phyloP scores from a whole-genome alignment of 2,797 vertebrate genomes.

The Melanotaenia maccullochi region DNA sequence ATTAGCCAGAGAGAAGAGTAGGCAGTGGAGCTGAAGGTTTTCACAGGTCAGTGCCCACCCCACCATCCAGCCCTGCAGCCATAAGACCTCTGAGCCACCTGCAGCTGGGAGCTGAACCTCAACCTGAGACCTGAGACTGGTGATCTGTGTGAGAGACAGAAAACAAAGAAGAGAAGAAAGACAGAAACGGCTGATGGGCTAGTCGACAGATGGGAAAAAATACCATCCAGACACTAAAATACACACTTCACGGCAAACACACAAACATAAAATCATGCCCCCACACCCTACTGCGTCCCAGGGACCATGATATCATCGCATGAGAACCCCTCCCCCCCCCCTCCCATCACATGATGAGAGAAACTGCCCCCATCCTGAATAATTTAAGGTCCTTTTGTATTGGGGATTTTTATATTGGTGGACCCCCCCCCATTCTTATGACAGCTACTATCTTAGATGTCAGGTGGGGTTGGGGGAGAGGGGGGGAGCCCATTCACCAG shows the following conservation, averaged over 20 bases:
- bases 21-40: slow-evolving; percentile 58
- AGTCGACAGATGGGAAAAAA: slow-evolving; percentile 31
- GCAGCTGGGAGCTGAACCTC: slow-evolving; percentile 45
- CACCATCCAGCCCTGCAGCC: slow-evolving; percentile 51
- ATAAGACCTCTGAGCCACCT: slow-evolving; percentile 61
- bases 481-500: too few relatives aligned
- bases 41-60: slow-evolving; percentile 67
- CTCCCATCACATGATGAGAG: too few relatives aligned
- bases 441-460: too few relatives aligned
- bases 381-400: too few relatives aligned
- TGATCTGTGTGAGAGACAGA: not conserved
- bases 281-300: too few relatives aligned
- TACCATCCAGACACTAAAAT: not conserved
- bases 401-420: too few relatives aligned
- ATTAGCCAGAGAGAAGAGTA: slow-evolving; percentile 59
- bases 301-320: too few relatives aligned
- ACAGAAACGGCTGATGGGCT: slow-evolving; percentile 5
- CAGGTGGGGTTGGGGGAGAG: too few relatives aligned
- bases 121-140: slow-evolving; percentile 34
- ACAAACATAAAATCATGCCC: not conserved
- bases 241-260: slow-evolving; percentile 3
- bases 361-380: too few relatives aligned
- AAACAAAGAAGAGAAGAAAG: not conserved
- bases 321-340: too few relatives aligned
- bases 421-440: too few relatives aligned